phyloP scores from a whole-genome alignment of 92 coral and sea anemone genomes.

The Isaurus tuberculatus region DNA sequence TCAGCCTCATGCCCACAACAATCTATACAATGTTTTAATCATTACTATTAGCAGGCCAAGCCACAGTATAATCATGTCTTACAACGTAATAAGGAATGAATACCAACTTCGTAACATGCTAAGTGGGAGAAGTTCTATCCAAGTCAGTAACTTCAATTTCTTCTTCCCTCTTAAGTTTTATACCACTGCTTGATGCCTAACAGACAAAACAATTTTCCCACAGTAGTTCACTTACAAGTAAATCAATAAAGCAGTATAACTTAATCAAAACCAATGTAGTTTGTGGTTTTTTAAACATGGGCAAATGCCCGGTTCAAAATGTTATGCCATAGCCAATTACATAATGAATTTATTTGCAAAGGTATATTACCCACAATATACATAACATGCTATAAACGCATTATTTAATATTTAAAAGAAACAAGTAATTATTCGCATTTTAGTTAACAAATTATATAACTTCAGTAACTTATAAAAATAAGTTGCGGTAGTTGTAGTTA shows the following conservation, averaged over 20 bases:
- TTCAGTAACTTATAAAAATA: conserved; percentile 32
- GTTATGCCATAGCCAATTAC: conserved; percentile 11
- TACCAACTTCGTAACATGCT: conserved; percentile 13
- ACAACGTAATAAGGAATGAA: conserved; percentile 1
- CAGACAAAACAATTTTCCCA: conserved; percentile 8
- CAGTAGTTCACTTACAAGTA: conserved; percentile 10
- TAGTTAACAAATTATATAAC: conserved; percentile 35
- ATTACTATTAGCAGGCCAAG: conserved; percentile 11
- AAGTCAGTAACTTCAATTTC: conserved; percentile 12
- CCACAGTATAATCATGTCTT: conserved; percentile 10
- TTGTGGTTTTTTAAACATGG: conserved; percentile 10
- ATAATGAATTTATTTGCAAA: conserved; percentile 24
- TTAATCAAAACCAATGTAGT: conserved; percentile 9
- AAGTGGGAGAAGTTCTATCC: conserved; percentile 8
- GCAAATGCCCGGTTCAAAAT: conserved; percentile 12
- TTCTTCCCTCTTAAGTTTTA: conserved; percentile 9
- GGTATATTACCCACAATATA: conserved; percentile 25
- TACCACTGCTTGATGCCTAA: conserved; percentile 14
- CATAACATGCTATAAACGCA: conserved; percentile 39
- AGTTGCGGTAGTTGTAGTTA: conserved; percentile 32
- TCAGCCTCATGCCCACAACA: conserved; percentile 13
- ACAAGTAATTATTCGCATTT: conserved; percentile 21
- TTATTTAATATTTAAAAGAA: conserved; percentile 18
- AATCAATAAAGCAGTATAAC: conserved; percentile 9
- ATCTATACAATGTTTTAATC: conserved; percentile 11